Conservation (phyloP, 2,113 vertebrate species). For the Zootoca vivipara region DNA sequence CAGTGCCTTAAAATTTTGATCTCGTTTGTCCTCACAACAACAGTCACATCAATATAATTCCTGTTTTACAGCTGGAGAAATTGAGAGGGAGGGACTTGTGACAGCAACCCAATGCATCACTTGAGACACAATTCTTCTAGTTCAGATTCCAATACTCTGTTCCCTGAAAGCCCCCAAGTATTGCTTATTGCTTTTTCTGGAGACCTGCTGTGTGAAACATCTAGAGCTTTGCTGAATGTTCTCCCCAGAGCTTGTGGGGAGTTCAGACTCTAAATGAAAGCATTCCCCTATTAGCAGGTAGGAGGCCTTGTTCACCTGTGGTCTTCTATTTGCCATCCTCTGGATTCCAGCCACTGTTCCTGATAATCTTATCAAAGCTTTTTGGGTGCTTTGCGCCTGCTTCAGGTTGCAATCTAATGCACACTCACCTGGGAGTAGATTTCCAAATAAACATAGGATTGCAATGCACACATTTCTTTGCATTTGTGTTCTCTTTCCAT, state of each 20-base stretch:
- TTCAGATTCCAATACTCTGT: not conserved
- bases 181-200: not conserved
- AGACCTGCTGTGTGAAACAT: accelerated
- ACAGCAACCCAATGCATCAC: not conserved
- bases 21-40: not conserved
- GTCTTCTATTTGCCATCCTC: not conserved
- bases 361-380: not conserved
- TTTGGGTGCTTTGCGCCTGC: not conserved
- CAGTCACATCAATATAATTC: not conserved
- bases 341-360: not conserved
- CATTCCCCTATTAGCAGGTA: not conserved
- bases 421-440: not conserved
- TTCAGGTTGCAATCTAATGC: not conserved
- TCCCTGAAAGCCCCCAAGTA: no score
- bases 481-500: not conserved
- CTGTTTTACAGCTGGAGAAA: not conserved
- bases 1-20: not conserved
- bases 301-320: not conserved
- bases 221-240: not conserved
- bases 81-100: not conserved
- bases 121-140: not conserved
- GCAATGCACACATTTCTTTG: not conserved
- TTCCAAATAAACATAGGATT: not conserved
- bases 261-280: not conserved
- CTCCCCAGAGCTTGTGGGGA: not conserved